Evolutionary conservation across 2,113 vertebrate genomes (phyloP).

Genomic region (Osmerus mordax): DNA sequence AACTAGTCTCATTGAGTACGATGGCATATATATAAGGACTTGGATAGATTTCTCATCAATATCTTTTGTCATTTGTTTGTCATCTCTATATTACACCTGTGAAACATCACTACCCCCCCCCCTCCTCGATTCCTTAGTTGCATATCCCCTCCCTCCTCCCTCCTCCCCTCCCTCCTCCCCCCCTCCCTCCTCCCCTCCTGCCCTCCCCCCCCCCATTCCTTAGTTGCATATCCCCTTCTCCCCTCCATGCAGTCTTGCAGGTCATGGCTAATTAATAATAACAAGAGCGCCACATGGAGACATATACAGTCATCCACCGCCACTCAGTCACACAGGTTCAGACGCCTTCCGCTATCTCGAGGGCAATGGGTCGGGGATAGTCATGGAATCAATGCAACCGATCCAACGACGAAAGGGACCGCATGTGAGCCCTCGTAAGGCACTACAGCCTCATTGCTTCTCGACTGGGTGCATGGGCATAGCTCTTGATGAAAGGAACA

Average conservation of each 20-base stretch:
- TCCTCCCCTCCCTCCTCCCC: conserved; percentile 23
- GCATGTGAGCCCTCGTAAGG: too few species aligned
- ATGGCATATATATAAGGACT: too few species aligned
- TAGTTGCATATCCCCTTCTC: not conserved
- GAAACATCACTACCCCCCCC: too few species aligned
- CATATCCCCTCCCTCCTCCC: not conserved
- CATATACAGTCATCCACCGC: conserved; percentile 12
- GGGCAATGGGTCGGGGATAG: not conserved
- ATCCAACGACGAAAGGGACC: not conserved
- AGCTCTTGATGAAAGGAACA: not conserved
- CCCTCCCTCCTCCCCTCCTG: conserved; percentile 28
- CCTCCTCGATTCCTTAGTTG: not conserved
- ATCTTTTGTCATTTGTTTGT: too few species aligned
- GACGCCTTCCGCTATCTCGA: too few species aligned
- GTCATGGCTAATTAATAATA: conserved; percentile 40
- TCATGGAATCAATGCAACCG: not conserved
- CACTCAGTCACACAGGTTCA: not conserved
- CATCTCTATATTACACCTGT: too few species aligned
- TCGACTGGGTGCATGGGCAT: not conserved
- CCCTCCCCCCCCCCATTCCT: not conserved
- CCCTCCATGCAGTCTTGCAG: conserved; percentile 6
- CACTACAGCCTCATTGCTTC: not conserved
- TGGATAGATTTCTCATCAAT: too few species aligned
- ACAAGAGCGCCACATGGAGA: conserved; percentile 32
- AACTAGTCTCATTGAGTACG: too few species aligned